A percentile compares a stretch with the other conserved stretches of the same genome.
These are phyloP conservation scores for Glyptemys insculpta DNA, from an alignment of 2,797 vertebrate species.

Conservation along the genomic window DNA sequence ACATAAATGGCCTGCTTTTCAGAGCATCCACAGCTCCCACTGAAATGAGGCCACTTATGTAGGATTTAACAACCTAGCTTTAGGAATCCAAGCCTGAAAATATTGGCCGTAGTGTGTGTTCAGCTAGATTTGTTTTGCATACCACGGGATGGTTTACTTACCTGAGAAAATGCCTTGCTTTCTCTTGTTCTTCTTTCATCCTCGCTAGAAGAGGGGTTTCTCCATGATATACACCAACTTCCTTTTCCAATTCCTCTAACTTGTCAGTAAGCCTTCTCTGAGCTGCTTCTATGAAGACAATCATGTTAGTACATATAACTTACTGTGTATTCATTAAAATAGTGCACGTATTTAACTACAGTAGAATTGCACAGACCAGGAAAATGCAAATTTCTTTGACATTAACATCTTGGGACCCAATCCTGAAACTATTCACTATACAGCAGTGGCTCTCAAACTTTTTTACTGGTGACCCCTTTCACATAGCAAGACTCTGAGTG, in stretches of 20 bases:
- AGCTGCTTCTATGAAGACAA: constrained; percentile 21
- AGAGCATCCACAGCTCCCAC: background rate
- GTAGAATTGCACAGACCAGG: background rate
- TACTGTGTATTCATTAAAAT: background rate
- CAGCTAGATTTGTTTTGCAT: background rate
- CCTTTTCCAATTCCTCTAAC: background rate
- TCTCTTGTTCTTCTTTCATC: constrained; percentile 53
- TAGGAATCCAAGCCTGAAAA: background rate
- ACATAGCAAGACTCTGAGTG: no score
- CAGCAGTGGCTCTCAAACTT: background rate
- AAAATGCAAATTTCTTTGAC: background rate
- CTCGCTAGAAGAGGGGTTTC: constrained; percentile 17
- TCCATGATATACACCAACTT: accelerated
- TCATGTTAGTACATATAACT: background rate
- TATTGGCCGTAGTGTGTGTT: background rate
- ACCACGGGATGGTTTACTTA: constrained; percentile 18
- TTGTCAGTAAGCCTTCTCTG: background rate
- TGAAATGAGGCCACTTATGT: background rate
- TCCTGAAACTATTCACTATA: background rate
- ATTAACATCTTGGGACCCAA: background rate
- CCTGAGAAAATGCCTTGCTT: constrained; percentile 67
- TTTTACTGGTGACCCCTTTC: no score
- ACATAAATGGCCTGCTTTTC: background rate
- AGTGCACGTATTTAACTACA: accelerated
- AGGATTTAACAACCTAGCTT: background rate